Evolutionary conservation across 2,888 invertebrate species (phyloP), one percentile per base, ranked within the genome.

Genomic region (Apotomis capreana): DNA sequence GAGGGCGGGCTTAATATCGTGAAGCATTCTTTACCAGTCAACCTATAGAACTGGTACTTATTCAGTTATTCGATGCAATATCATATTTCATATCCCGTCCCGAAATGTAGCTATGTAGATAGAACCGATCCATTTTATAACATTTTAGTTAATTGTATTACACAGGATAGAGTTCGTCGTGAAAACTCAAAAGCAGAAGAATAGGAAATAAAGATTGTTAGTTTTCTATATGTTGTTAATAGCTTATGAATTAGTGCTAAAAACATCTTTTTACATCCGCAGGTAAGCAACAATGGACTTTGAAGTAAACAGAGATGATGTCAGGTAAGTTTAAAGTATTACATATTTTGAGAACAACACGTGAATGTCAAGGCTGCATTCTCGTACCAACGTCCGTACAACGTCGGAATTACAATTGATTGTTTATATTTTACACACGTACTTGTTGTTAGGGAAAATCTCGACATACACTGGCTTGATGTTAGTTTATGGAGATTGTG

Each of bases 211-310:
- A 1, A 26, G 3, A 10, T 15, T 5, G 4, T 57, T 8, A 4
- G 26, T 40, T 61, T 1, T 61, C 10, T 49, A 15, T 61, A 15
- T 64, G 26, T 36, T 46, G 49, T 36, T 37, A 12, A 52, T 36
- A 10, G 37, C 4, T 13, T 5, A 12, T 49, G 12, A 10, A 51
- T 9, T 26, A 40, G 44, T 62, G 62, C 61, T 73, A 49, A 70
- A 6, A 49, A 69, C 55, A 10, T 44, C 9, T 75, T 79, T 76
- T 78, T 84, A 69, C 79, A 73, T 76, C 84, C 81, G 51, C 87
- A 87, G 87, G 87, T 87, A 87, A 87, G 87, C 79, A 77, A 76
- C 74, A 60, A 69, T 65, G 59, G 61, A 60, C 54, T 57, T 15
- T 12, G 36, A 68, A 49, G 55, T 5, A 26, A 12, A 52, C 44